Evolutionary conservation across 2,113 vertebrate genomes (phyloP).

Genomic region (Xenopus tropicalis): UCB_Xtro_10.0 CM004443.2:106780001-106780500

Average conservation of each 20-base stretch:
- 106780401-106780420: constrained; percentile 41
- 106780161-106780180: constrained; percentile 35
- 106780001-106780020: too few species aligned
- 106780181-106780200: constrained; percentile 43
- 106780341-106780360: constrained; percentile 46
- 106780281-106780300: constrained; percentile 43
- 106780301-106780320: constrained; percentile 44
- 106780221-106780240: constrained; percentile 43
- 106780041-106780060: constrained; percentile 29
- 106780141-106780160: constrained; percentile 43
- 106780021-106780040: constrained; percentile 33
- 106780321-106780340: constrained; percentile 46
- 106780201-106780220: constrained; percentile 45
- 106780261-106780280: constrained; percentile 46
- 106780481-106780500: constrained; percentile 30
- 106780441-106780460: constrained; percentile 19
- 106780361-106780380: constrained; percentile 46
- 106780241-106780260: constrained; percentile 45
- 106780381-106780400: constrained; percentile 42
- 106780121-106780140: constrained; percentile 45
- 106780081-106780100: constrained; percentile 42
- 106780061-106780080: constrained; percentile 42
- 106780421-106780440: constrained; percentile 16
- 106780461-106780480: constrained; percentile 20
- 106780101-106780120: constrained; percentile 40